Base-by-base conservation (phyloP, 2,797 vertebrate species). In the Urophycis tenuis region DNA sequence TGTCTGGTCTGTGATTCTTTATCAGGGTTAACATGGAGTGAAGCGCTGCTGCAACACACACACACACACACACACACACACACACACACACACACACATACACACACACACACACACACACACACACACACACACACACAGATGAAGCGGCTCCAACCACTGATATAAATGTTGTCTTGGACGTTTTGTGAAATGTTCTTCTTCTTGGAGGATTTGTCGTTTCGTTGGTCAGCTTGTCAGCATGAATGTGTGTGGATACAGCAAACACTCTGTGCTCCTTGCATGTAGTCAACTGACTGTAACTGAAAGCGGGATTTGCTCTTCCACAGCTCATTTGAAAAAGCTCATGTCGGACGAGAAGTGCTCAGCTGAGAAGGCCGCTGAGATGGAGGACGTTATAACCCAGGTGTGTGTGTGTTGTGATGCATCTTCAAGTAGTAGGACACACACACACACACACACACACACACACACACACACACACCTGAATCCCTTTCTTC, bases 321-420 rank as follows among this genome's bases (percentile, higher is more conserved):
- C n/a, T 29, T 25, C 74, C 45, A 3, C 74, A 97, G 96, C 95
- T 91, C 95, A 97, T 77, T 90, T 98, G 73, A 95, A 96, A 87
- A 97, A 97, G 79, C 80, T 96, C 77, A 96, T 96, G 95, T 95
- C 94, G 49, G 96, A 96, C 80, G 95, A 96, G 91, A 96, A 96
- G 73, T 96, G 95, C 83, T 81, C 94, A 0, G 90, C 89, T 5
- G 95, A 96, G 87, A 96, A 94, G 82, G 95, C 92, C 70, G 85
- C 89, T 1, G 94, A 96, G 87, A 97, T 97, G 96, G 95, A 97
- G 53, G 92, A 91, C 11, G 95, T 97, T 74, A 87, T 97, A 82
- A 96, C 94, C 0, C 95, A 95, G 94, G 96, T 97, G 45, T 79
- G 17, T 45, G 12, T n/a, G 36, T 39, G 36, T 39, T 11, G 14